Percentiles rank a stretch among this genome's conserved stretches.
Evolutionary conservation across 2,888 invertebrate genomes (phyloP).

Genomic region (Hyposoter didymator): DNA sequence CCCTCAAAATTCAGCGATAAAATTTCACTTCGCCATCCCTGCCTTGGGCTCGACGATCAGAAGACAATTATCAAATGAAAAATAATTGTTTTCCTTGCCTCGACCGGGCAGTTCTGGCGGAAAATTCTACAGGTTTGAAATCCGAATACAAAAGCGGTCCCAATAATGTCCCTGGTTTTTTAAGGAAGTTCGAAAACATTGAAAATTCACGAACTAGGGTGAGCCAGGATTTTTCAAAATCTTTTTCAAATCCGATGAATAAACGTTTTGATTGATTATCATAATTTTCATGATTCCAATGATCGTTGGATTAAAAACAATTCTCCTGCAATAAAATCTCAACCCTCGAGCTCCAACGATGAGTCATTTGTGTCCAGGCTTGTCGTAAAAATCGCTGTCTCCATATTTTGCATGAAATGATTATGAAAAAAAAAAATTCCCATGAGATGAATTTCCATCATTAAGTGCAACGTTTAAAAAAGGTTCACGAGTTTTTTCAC

Average conservation of each 20-base stretch:
- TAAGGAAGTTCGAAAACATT: slow-evolving; percentile 79
- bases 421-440: too few relatives aligned
- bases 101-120: slow-evolving; percentile 68
- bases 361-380: too few relatives aligned
- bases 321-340: too few relatives aligned
- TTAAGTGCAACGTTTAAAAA: too few relatives aligned
- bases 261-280: background rate
- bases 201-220: slow-evolving; percentile 80
- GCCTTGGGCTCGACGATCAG: slow-evolving; percentile 23
- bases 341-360: too few relatives aligned
- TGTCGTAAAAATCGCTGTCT: too few relatives aligned
- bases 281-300: background rate
- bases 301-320: too few relatives aligned
- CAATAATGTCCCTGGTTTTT: slow-evolving; percentile 80
- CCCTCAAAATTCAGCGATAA: slow-evolving; percentile 66
- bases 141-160: slow-evolving; percentile 76
- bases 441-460: too few relatives aligned
- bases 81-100: slow-evolving; percentile 46
- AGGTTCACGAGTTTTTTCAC: too few relatives aligned
- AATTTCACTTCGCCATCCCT: slow-evolving; percentile 70
- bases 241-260: background rate
- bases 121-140: slow-evolving; percentile 69
- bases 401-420: too few relatives aligned
- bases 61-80: slow-evolving; percentile 48
- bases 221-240: slow-evolving; percentile 75